These are phyloP conservation scores for Euplexia lucipara DNA, from an alignment of 2,888 invertebrate species.

Conservation along the genomic window DNA sequence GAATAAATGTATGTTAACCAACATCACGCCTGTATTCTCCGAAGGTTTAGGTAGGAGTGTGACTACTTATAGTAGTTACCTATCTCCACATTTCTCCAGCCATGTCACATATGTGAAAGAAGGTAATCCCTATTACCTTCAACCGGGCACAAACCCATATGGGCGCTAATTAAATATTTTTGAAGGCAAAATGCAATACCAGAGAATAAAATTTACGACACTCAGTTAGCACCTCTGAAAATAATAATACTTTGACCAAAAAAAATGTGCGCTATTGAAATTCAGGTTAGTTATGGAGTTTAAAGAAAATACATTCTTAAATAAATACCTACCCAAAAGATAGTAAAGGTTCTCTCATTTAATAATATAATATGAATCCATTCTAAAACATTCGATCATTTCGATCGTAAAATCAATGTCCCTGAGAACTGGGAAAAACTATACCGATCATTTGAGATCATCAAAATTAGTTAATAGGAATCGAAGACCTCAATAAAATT, in stretches of 20 bases:
- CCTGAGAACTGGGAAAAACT: constrained; percentile 32
- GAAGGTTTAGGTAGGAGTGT: no score
- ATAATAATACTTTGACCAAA: no score
- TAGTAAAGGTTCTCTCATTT: background rate
- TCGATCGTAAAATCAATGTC: constrained; percentile 41
- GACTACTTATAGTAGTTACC: no score
- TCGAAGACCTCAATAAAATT: constrained; percentile 61
- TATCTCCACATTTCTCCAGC: no score
- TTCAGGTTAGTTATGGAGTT: background rate
- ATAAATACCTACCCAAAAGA: background rate
- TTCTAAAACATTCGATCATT: constrained; percentile 37
- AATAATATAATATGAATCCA: constrained; percentile 1
- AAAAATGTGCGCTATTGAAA: background rate
- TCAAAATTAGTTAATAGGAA: constrained; percentile 56
- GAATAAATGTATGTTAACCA: background rate
- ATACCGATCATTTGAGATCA: constrained; percentile 29
- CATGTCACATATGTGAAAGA: no score
- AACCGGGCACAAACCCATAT: no score
- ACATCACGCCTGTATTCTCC: no score
- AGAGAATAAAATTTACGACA: no score
- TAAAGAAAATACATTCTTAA: background rate
- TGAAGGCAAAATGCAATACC: no score
- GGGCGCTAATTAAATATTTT: no score
- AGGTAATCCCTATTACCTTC: no score
- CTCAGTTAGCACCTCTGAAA: no score